Evolutionary conservation across 92 coral and sea anemone genomes (phyloP).

Genomic region (Anthopleura xanthogrammica): DNA sequence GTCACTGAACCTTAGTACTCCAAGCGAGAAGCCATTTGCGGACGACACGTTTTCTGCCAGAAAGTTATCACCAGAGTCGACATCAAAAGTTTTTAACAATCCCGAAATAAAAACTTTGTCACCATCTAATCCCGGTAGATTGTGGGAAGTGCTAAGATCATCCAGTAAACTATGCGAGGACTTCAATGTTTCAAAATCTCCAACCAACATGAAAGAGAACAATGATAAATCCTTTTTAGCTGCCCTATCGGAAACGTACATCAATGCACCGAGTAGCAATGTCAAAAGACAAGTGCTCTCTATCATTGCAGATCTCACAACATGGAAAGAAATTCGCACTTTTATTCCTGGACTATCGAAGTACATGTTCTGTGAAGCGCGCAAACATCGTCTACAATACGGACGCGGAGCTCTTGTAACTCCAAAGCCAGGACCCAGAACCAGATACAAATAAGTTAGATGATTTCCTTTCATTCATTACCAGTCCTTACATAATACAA

Average conservation of each 20-base stretch:
- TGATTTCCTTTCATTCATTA: conserved; percentile 22
- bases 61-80: too few species aligned
- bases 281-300: conserved; percentile 31
- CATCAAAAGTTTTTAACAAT: too few species aligned
- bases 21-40: too few species aligned
- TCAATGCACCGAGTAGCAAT: conserved; percentile 33
- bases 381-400: conserved; percentile 18
- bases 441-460: background rate
- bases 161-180: background rate
- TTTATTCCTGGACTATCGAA: conserved; percentile 28
- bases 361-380: conserved; percentile 21
- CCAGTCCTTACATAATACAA: conserved; percentile 15
- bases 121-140: background rate
- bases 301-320: conserved; percentile 31
- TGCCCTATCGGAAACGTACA: conserved; percentile 42
- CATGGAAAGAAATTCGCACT: conserved; percentile 14
- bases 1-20: too few species aligned
- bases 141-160: background rate
- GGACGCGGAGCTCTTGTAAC: conserved; percentile 31
- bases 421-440: conserved; percentile 7
- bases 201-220: background rate
- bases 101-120: background rate
- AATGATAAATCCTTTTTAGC: background rate
- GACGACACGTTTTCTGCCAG: too few species aligned
- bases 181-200: background rate